Evolutionary conservation across 2,888 invertebrate species (phyloP).

Genomic region (Temnothorax rugatulus): DNA sequence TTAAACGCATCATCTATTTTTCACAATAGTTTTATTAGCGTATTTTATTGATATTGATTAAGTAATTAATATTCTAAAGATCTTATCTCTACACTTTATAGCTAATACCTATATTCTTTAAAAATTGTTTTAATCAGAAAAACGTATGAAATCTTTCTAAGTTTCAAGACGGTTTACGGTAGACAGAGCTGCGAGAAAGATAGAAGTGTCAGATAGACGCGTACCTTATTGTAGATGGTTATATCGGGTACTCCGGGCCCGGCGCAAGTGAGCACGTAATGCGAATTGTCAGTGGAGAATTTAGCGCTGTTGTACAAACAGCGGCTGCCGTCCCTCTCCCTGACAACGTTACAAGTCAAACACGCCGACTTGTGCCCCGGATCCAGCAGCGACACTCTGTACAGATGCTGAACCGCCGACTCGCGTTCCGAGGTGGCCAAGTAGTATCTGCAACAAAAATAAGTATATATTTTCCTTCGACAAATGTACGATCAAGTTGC

Average conservation of each 20-base stretch:
- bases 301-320: constrained; percentile 91
- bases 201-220: constrained; percentile 63
- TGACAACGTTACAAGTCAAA: constrained; percentile 91
- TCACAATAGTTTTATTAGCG: not conserved
- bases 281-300: constrained; percentile 90
- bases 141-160: not conserved
- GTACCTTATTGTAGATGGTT: constrained; percentile 88
- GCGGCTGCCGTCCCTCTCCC: constrained; percentile 86
- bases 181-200: not conserved
- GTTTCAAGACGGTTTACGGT: not conserved
- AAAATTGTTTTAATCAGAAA: no score
- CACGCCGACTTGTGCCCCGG: constrained; percentile 88
- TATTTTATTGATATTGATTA: not conserved
- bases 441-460: constrained; percentile 90
- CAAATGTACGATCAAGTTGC: not conserved
- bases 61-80: not conserved
- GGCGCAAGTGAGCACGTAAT: constrained; percentile 92
- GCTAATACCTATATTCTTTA: no score
- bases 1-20: not conserved
- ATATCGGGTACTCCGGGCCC: constrained; percentile 95
- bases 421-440: constrained; percentile 92
- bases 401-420: constrained; percentile 94
- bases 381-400: constrained; percentile 89
- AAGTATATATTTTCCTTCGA: not conserved
- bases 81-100: not conserved